A percentile compares a stretch with the other conserved stretches of the same genome.
Conservation (phyloP, 2,113 vertebrate genomes). For the Tonatia bakeri region DNA sequence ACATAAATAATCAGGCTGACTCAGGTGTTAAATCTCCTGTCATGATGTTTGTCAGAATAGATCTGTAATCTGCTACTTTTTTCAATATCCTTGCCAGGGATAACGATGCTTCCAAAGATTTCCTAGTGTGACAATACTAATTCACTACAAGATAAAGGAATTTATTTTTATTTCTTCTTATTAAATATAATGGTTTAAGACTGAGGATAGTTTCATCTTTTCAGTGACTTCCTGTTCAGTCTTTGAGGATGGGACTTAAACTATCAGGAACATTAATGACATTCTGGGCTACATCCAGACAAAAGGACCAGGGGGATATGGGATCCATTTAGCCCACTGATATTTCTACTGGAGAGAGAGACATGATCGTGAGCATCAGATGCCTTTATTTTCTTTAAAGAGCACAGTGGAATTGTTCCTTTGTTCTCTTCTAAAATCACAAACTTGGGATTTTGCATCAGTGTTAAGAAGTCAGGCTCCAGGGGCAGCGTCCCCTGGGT, state of each 20-base stretch:
- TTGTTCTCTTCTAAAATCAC: neutral
- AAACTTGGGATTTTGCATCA: neutral
- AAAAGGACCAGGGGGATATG: neutral
- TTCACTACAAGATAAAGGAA: neutral
- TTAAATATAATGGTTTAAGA: neutral
- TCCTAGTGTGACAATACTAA: neutral
- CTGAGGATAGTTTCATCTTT: neutral
- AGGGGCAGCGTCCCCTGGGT: neutral
- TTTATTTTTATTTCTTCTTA: neutral
- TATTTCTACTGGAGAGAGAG: neutral
- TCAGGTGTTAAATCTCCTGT: neutral
- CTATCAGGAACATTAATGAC: neutral
- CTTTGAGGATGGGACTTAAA: neutral
- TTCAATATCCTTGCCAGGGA: neutral
- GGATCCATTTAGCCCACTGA: neutral
- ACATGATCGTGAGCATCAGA: neutral
- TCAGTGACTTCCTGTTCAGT: neutral
- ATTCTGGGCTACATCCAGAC: neutral
- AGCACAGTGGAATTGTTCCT: neutral
- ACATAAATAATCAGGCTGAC: neutral
- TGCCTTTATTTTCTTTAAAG: neutral
- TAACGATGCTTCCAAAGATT: neutral
- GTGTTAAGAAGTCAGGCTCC: neutral
- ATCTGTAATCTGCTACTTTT: neutral
- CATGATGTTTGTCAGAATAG: neutral